These are phyloP conservation scores for Hipposideros larvatus DNA, from an alignment of 2,797 vertebrate genomes.

Conservation along the genomic window DNA sequence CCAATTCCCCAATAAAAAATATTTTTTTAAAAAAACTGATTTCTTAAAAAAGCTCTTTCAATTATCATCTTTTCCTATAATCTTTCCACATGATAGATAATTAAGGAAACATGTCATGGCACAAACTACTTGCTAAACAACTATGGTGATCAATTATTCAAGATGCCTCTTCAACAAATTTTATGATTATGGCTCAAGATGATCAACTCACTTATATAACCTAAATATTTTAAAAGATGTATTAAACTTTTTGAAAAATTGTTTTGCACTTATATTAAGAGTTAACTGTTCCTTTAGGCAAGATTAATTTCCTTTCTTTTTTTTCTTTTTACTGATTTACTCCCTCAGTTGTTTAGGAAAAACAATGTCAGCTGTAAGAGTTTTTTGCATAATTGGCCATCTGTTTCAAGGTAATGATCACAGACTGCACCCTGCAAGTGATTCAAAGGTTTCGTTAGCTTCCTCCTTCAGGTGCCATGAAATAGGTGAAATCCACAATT, in stretches of 20 bases:
- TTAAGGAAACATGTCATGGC: conserved; percentile 13
- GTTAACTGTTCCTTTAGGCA: conserved; percentile 41
- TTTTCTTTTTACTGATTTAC: conserved; percentile 33
- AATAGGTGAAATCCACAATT: background rate
- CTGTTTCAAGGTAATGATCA: conserved; percentile 67
- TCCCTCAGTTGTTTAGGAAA: conserved; percentile 47
- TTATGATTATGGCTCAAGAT: background rate
- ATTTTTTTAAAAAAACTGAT: background rate
- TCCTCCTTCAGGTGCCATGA: conserved; percentile 7
- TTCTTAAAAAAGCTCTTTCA: conserved; percentile 4
- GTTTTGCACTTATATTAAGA: background rate
- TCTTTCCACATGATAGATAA: background rate
- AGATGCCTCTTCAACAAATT: conserved; percentile 36
- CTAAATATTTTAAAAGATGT: conserved; percentile 23
- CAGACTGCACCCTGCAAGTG: conserved; percentile 1
- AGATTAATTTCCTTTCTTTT: background rate
- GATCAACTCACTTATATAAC: conserved; percentile 25
- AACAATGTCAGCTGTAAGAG: background rate
- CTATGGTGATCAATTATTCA: conserved; percentile 40
- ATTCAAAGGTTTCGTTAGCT: background rate
- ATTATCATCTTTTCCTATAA: background rate
- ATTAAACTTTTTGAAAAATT: conserved; percentile 28
- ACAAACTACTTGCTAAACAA: conserved; percentile 23
- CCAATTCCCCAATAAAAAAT: too few species aligned
- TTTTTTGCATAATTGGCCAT: conserved; percentile 71